phyloP scores from a whole-genome alignment of 2,888 invertebrate species.

The Ectemnius continuus region DNA sequence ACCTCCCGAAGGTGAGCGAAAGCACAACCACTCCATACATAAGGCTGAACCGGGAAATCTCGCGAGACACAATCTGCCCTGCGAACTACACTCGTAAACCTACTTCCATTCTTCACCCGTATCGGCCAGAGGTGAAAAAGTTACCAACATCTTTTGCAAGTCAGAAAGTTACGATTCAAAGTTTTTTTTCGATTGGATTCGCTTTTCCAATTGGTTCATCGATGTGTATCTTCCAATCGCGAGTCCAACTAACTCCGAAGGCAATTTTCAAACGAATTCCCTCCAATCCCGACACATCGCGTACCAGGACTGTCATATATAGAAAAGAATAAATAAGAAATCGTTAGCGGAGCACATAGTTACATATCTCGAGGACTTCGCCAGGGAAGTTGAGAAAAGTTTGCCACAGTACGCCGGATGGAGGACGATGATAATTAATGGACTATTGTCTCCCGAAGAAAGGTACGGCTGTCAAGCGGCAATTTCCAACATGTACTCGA shows the following conservation, averaged over 20 bases:
- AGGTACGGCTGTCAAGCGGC: not conserved
- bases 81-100: not conserved
- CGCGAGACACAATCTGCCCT: not conserved
- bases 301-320: too few relatives aligned
- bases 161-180: conserved; percentile 45
- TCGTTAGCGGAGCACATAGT: too few relatives aligned
- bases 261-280: conserved; percentile 33
- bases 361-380: too few relatives aligned
- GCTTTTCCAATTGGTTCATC: conserved; percentile 19
- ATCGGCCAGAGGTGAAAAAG: conserved; percentile 44
- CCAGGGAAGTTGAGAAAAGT: not conserved
- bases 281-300: conserved; percentile 7
- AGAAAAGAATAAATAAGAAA: too few relatives aligned
- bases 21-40: conserved; percentile 7
- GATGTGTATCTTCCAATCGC: not conserved
- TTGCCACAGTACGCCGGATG: not conserved
- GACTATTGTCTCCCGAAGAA: not conserved
- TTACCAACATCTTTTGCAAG: conserved; percentile 23
- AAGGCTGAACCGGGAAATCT: not conserved
- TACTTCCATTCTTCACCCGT: conserved; percentile 7
- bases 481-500: conserved; percentile 4
- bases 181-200: conserved; percentile 47
- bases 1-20: conserved; percentile 4
- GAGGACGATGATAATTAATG: conserved; percentile 1
- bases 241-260: conserved; percentile 38